phyloP scores from a whole-genome alignment of 2,113 vertebrate species.

The Rhinoptilus africanus region DNA sequence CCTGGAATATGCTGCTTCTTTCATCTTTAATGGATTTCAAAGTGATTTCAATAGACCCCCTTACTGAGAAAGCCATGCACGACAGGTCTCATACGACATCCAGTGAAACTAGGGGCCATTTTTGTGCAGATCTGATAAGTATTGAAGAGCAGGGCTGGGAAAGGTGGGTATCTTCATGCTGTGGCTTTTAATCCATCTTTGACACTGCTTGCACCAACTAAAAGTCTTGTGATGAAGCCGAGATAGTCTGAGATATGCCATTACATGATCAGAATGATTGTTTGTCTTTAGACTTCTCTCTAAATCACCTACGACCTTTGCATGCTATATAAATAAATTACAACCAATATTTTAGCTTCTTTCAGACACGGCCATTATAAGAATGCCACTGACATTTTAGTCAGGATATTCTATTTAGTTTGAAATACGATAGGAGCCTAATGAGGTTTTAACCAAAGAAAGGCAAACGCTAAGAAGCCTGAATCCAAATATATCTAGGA shows the following conservation, averaged over 20 bases:
- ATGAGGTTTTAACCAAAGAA: slow-evolving; percentile 32
- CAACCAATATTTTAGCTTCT: slow-evolving; percentile 1
- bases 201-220: neutral
- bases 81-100: neutral
- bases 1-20: neutral
- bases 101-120: neutral
- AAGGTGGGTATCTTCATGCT: neutral
- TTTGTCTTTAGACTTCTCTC: slow-evolving; percentile 20
- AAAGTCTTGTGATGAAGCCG: neutral
- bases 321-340: slow-evolving; percentile 54
- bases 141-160: neutral
- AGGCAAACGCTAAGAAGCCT: neutral
- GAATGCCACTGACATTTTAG: slow-evolving; percentile 61
- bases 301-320: slow-evolving; percentile 49
- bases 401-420: slow-evolving; percentile 39
- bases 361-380: slow-evolving; percentile 27
- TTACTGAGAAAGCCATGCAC: neutral
- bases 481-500: neutral
- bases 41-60: neutral
- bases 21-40: neutral
- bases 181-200: neutral
- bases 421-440: slow-evolving; percentile 52
- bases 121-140: neutral
- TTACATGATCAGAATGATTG: neutral
- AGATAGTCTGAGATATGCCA: neutral